phyloP scores from a whole-genome alignment of 2,113 vertebrate genomes.

The Sapayoa aenigma region DNA sequence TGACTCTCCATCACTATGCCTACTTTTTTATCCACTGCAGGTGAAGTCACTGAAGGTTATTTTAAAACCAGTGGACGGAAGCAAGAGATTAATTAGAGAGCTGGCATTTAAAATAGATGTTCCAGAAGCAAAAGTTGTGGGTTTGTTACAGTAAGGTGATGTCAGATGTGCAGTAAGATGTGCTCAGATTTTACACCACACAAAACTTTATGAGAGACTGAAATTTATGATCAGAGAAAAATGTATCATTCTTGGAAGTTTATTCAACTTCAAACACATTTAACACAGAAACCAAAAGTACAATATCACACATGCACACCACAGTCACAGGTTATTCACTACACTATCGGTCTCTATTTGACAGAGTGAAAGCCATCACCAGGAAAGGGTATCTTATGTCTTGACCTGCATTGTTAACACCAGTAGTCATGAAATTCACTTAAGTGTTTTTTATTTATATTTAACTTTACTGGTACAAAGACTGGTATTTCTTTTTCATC shows the following conservation, averaged over 20 bases:
- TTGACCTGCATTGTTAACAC: background rate
- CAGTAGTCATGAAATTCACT: background rate
- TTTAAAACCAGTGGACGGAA: constrained; percentile 3
- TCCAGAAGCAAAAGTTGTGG: constrained; percentile 18
- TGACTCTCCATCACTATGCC: constrained; percentile 23
- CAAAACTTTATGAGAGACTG: background rate
- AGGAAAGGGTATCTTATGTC: background rate
- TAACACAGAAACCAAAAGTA: background rate
- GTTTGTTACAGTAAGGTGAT: background rate
- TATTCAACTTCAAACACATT: background rate
- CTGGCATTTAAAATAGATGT: constrained; percentile 42
- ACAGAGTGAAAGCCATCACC: background rate
- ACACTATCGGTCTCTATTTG: background rate
- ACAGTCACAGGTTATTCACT: background rate
- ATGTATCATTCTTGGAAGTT: background rate
- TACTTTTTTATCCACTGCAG: background rate
- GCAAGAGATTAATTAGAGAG: background rate
- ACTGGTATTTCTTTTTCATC: background rate
- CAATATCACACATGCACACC: background rate
- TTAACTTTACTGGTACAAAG: background rate
- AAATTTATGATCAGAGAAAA: background rate
- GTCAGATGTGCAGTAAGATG: background rate
- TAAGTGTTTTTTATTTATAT: background rate
- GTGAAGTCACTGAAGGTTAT: constrained; percentile 16
- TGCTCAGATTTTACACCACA: background rate